A percentile compares a stretch with the other conserved stretches of the same genome.
Conservation (phyloP, 2,888 invertebrate species). For the Corbicula japonica region DNA sequence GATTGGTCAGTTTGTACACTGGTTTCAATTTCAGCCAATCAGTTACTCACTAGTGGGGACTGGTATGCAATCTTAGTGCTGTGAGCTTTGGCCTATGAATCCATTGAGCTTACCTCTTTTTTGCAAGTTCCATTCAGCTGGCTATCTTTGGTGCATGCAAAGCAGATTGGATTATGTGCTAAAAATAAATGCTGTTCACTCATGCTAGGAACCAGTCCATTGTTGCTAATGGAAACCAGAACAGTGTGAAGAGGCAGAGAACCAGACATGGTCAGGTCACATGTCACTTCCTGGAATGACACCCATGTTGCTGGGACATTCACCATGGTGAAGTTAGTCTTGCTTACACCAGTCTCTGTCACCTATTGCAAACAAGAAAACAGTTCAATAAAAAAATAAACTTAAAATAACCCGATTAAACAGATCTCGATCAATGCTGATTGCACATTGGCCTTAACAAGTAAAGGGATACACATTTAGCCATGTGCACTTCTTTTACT, state of each 20-base stretch:
- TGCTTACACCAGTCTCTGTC: conserved; percentile 30
- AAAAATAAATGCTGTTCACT: conserved; percentile 63
- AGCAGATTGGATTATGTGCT: conserved; percentile 73
- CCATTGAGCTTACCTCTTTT: conserved; percentile 65
- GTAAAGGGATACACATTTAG: too few relatives aligned
- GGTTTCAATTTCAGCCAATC: too few relatives aligned
- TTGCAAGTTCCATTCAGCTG: conserved; percentile 53
- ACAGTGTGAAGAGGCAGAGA: conserved; percentile 47
- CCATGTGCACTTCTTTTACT: too few relatives aligned
- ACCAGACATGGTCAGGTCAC: conserved; percentile 66
- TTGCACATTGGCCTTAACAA: too few relatives aligned
- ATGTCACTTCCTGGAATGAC: conserved; percentile 72
- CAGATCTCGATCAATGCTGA: too few relatives aligned
- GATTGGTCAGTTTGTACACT: too few relatives aligned
- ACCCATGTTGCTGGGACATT: conserved; percentile 66
- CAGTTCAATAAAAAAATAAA: background rate
- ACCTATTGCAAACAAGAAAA: conserved; percentile 24
- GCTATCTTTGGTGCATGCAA: conserved; percentile 54
- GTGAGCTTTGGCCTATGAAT: too few relatives aligned
- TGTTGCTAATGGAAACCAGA: conserved; percentile 73
- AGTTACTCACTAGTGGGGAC: too few relatives aligned
- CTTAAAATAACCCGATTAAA: too few relatives aligned
- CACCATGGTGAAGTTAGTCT: conserved; percentile 32
- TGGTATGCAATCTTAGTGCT: too few relatives aligned
- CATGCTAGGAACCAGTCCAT: conserved; percentile 58